phyloP scores from a whole-genome alignment of 2,113 vertebrate genomes.

The Phyllostomus discolor region DNA sequence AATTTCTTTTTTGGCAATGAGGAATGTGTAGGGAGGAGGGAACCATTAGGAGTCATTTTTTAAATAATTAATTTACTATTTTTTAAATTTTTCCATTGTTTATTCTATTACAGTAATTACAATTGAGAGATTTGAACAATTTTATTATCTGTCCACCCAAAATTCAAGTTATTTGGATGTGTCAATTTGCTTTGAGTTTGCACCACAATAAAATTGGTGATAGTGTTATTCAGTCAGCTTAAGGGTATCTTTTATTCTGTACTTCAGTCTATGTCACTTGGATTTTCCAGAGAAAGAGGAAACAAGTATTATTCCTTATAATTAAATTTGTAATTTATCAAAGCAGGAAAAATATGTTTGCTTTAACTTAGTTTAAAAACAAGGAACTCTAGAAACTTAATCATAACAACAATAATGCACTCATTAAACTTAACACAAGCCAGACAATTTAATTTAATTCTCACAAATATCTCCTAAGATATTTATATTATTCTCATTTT shows the following conservation, averaged over 20 bases:
- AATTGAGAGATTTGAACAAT: background rate
- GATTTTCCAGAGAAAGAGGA: background rate
- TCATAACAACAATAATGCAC: background rate
- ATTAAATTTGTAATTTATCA: background rate
- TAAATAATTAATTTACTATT: too few species aligned
- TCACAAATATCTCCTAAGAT: background rate
- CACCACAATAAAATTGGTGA: background rate
- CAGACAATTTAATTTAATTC: background rate
- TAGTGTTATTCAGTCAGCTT: background rate
- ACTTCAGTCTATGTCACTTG: background rate
- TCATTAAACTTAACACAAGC: background rate
- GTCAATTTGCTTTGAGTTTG: background rate
- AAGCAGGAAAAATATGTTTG: background rate
- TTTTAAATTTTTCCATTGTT: too few species aligned
- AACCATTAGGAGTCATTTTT: too few species aligned
- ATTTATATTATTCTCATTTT: background rate
- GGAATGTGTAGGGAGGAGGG: too few species aligned
- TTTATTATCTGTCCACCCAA: background rate
- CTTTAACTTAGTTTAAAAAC: background rate
- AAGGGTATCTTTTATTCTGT: background rate
- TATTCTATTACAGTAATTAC: too few species aligned
- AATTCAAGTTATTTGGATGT: background rate
- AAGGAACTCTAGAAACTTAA: background rate
- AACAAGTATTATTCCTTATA: background rate
- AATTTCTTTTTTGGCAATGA: background rate